Base-by-base conservation (phyloP, 2,797 vertebrate genomes). In the Ctenopoma multispine region DNA sequence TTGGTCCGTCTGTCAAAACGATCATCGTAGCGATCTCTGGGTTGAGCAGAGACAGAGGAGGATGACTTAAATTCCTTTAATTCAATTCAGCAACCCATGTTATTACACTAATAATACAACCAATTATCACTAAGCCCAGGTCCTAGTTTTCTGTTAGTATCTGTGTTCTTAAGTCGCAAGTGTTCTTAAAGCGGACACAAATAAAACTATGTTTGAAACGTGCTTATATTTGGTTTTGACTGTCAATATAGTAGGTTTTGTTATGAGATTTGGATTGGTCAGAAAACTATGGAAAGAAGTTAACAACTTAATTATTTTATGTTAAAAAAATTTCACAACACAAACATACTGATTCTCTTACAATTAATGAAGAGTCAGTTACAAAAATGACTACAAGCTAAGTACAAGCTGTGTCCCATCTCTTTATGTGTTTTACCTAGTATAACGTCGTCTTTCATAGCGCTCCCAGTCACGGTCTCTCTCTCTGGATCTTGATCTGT, bases 1-100 rank as follows among this genome's bases (percentile, higher is more conserved):
- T 93, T 92, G 54, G 87, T 81, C 8, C 94, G 80, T 21, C 92
- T 88, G 40, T 94, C 92, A n/a, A 74, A 88, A 9, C 75, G 78
- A 47, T 85, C 88, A 0, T 85, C 81, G 54, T 90, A 82, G 17
- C 89, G 87, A 61, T 91, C 89, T 44, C 92, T 92, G 59, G 5
- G 17, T 0, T n/a, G 40, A 63, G 20, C 18, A 43, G 5, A 49
- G 7, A 14, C 15, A 18, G 11, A 56, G 0, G 14, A 27, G 17
- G 11, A 10, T 11, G 23, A 29, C 2, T 27, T 14, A 12, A 23
- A 36, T 53, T 5, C 14, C 14, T 40, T 13, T 14, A 40, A 3
- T 40, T 40, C 38, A n/a, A 23, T 50, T 43, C 0, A 44, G 23
- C 20, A 6, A 15, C 4, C 14, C 1, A 2, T 12, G n/a, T 20